Conservation (phyloP, 2,113 vertebrate genomes). For the Taurulus bubalis region DNA sequence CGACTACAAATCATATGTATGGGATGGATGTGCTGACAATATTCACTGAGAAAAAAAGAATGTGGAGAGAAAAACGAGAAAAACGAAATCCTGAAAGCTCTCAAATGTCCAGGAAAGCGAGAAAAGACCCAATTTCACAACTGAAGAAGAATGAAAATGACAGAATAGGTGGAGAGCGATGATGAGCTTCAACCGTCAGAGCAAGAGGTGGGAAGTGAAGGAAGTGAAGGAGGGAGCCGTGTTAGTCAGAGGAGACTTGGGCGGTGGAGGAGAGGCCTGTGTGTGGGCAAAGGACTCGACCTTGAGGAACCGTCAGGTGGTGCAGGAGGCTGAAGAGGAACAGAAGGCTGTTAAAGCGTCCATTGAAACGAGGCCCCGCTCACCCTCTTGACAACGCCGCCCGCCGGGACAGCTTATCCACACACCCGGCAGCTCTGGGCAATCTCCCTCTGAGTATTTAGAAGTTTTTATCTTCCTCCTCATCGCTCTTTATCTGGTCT, state of each 20-base stretch:
- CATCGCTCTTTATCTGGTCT: conserved; percentile 44
- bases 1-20: neutral
- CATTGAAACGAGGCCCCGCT: conserved; percentile 53
- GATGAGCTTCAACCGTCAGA: conserved; percentile 2
- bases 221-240: neutral
- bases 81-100: neutral
- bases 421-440: conserved; percentile 42
- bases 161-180: neutral
- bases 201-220: conserved; percentile 3
- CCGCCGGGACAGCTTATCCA: conserved; percentile 40
- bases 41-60: neutral
- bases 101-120: neutral
- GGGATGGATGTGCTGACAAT: neutral
- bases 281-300: conserved; percentile 40
- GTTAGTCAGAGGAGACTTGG: conserved; percentile 34
- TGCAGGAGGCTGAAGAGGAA: conserved; percentile 47
- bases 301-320: conserved; percentile 61
- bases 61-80: neutral
- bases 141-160: neutral
- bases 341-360: conserved; percentile 54
- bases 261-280: too few relatives aligned
- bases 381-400: conserved; percentile 49
- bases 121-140: neutral
- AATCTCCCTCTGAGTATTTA: conserved; percentile 32
- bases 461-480: conserved; percentile 49